Conservation (phyloP, 2,888 invertebrate genomes). For the Himalopsyche japonica region DNA sequence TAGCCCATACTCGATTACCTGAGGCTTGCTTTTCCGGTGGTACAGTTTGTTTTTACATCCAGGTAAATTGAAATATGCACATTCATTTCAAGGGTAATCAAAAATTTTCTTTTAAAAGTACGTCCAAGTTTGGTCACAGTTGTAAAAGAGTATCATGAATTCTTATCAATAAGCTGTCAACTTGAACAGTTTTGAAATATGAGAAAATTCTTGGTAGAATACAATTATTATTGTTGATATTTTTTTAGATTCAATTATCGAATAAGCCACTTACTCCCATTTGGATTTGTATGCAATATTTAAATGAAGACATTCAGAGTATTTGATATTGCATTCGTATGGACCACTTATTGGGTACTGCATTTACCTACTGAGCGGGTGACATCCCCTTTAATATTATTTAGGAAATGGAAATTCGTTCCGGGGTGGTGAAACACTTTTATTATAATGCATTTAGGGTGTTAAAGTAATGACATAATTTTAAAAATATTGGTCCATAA, state of each 20-base stretch:
- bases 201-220: not conserved
- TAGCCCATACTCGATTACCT: too few species aligned
- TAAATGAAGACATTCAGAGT: conserved; percentile 27
- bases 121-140: too few species aligned
- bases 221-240: not conserved
- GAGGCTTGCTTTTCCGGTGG: too few species aligned
- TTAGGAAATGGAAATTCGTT: not conserved
- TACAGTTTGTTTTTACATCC: too few species aligned
- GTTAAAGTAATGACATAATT: not conserved
- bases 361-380: not conserved
- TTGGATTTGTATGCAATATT: not conserved
- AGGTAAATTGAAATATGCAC: too few species aligned
- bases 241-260: too few species aligned
- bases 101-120: too few species aligned
- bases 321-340: conserved; percentile 26
- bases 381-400: not conserved
- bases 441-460: not conserved
- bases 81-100: too few species aligned
- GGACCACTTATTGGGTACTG: conserved; percentile 11
- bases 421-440: not conserved
- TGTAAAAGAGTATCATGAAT: too few species aligned
- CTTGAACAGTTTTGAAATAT: too few species aligned
- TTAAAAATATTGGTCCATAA: not conserved
- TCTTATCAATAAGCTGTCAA: too few species aligned
- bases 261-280: not conserved